Conservation (phyloP, 2,888 invertebrate species). For the Harpalus rufipes region DNA sequence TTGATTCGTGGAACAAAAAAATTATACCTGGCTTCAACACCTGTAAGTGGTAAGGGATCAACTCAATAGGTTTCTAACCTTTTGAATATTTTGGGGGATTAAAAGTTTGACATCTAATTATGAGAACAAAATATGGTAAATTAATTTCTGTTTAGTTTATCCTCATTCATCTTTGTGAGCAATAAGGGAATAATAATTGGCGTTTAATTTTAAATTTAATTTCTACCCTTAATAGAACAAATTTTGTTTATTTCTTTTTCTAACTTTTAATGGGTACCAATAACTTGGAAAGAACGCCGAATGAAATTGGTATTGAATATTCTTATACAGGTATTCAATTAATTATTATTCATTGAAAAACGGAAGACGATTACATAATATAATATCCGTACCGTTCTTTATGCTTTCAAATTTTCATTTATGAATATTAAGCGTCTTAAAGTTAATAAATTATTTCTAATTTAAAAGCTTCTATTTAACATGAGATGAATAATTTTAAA, state of each 20-base stretch:
- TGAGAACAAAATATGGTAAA: constrained; percentile 29
- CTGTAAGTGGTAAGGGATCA: constrained; percentile 21
- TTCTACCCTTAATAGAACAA: not conserved
- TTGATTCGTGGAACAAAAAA: constrained; percentile 51
- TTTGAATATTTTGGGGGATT: constrained; percentile 7
- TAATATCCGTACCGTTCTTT: constrained; percentile 47
- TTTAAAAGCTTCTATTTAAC: constrained; percentile 24
- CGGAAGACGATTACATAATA: constrained; percentile 53
- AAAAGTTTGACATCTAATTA: constrained; percentile 16
- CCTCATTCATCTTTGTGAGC: not conserved
- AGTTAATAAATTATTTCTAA: constrained; percentile 50
- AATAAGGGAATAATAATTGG: not conserved
- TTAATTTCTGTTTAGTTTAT: constrained; percentile 15
- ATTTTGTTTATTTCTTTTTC: constrained; percentile 27
- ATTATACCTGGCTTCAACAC: constrained; percentile 60
- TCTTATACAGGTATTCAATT: constrained; percentile 59
- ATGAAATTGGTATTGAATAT: constrained; percentile 49
- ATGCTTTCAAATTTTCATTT: constrained; percentile 53
- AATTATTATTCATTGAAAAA: constrained; percentile 63
- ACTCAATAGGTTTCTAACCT: constrained; percentile 15
- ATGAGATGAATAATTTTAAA: not conserved
- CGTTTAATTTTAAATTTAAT: constrained; percentile 27
- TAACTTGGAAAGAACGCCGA: constrained; percentile 17
- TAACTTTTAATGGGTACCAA: constrained; percentile 25
- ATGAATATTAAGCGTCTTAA: constrained; percentile 54